Base-by-base conservation (phyloP, 1,140 invertebrate genomes). In the Himalopsyche phryganea region DNA sequence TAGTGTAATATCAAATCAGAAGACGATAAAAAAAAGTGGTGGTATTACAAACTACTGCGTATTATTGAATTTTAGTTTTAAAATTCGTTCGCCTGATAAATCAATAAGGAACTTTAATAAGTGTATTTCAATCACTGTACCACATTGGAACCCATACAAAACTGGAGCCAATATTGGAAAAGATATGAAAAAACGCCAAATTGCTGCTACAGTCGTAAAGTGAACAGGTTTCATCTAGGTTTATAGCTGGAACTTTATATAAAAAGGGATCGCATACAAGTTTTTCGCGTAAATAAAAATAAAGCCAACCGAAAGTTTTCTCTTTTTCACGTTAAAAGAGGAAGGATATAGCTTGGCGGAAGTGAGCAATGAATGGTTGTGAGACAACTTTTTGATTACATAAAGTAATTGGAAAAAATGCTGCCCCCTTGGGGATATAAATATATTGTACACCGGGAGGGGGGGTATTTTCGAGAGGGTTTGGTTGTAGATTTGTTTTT, bases 151-250 rank as follows among this genome's bases (percentile, higher is more conserved):
- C 4, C 4, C 9, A 28, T 9, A 28, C 23, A 28, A 28, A 28
- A 28, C 23, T 28, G 23, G 9, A 28, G 23, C 23, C 36, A 33
- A 57, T 49, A 57, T 57, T 32, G 45, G 47, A 19, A 50, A 44
- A 57, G 19, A 28, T 32, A 49, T 38, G 54, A 57, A 28, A 28
- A 49, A 53, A 53, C 28, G 19, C 41, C 51, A 44, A 50, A 57
- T 57, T 41, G 45, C 54, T 53, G 46, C 18, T 42, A 23, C 35
- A 23, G 49, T 52, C 56, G 48, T 58, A 58, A 58, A 58, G 48
- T 19, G 56, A 58, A 58, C 56, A 51, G 56, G 56, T 58, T 58
- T 50, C 56, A 58, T 58, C 56, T 41, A 52, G 48, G 48, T 58
- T 58, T 58, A 58, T 58, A 58, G 56, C 32, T 18, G 36, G 32